Conservation (phyloP, 2,888 invertebrate species). For the Stictocephala bisonia region DNA sequence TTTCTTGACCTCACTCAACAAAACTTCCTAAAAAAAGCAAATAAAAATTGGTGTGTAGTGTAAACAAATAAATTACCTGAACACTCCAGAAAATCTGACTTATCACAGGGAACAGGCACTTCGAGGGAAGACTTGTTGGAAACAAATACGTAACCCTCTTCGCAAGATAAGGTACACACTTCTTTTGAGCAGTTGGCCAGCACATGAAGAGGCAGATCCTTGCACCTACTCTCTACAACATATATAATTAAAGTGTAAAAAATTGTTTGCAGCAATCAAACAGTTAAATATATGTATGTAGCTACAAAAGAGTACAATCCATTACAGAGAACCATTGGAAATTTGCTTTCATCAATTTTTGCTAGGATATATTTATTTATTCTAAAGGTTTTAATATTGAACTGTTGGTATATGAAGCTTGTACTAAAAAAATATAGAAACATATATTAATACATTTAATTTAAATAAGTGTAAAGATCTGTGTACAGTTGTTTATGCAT, state of each 20-base stretch:
- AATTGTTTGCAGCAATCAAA: too few species aligned
- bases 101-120: conserved; percentile 36
- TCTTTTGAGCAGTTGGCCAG: conserved; percentile 10
- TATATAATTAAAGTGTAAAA: background rate
- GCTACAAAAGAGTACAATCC: too few species aligned
- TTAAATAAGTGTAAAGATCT: too few species aligned
- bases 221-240: conserved; percentile 30
- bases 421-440: too few species aligned
- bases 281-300: too few species aligned
- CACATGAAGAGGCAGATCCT: conserved; percentile 1
- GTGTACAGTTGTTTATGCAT: too few species aligned
- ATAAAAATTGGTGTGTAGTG: too few species aligned
- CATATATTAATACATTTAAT: too few species aligned
- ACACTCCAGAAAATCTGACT: conserved; percentile 68
- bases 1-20: background rate
- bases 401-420: background rate
- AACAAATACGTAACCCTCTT: conserved; percentile 31
- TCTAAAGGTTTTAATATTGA: background rate
- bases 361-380: background rate
- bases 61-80: conserved; percentile 64
- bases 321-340: background rate
- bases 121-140: conserved; percentile 14
- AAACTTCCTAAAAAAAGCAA: background rate
- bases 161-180: conserved; percentile 11
- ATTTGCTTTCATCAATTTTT: background rate